phyloP scores from a whole-genome alignment of 2,888 invertebrate species.

The Cremastinae sp. region DNA sequence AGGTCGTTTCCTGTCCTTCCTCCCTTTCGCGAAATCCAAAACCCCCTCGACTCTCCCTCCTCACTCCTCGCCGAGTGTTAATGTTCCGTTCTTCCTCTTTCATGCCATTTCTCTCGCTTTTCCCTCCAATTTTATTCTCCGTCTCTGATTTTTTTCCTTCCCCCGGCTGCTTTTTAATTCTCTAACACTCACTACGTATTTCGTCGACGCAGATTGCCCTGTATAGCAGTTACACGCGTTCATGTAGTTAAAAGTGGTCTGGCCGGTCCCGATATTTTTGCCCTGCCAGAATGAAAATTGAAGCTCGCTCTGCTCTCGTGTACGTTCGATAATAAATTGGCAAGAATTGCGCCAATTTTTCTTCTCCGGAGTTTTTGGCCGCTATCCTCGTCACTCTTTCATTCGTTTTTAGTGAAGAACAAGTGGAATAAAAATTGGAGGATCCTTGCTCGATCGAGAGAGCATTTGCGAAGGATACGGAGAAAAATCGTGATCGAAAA shows the following conservation, averaged over 20 bases:
- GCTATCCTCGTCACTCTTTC: background rate
- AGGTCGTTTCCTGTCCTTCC: conserved; percentile 30
- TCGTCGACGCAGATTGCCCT: conserved; percentile 18
- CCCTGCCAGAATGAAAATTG: background rate
- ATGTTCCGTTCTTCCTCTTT: conserved; percentile 24
- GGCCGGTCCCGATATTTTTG: conserved; percentile 21
- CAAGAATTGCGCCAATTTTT: background rate
- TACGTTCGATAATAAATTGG: background rate
- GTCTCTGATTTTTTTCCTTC: conserved; percentile 2
- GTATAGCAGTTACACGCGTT: background rate
- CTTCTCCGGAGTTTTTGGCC: too few species aligned
- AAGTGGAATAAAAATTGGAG: too few species aligned
- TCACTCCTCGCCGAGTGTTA: conserved; percentile 14
- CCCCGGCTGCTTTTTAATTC: background rate
- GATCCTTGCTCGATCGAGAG: too few species aligned
- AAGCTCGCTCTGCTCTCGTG: background rate
- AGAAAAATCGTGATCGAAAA: too few species aligned
- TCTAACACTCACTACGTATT: conserved; percentile 11
- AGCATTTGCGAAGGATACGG: too few species aligned
- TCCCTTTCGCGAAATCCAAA: conserved; percentile 6
- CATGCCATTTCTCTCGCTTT: background rate
- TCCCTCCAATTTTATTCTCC: background rate
- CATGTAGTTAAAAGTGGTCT: background rate
- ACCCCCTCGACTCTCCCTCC: too few species aligned
- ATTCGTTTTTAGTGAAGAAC: background rate